These are phyloP conservation scores for Diogma glabrata DNA, from an alignment of 2,888 invertebrate genomes.

Conservation along the genomic window DNA sequence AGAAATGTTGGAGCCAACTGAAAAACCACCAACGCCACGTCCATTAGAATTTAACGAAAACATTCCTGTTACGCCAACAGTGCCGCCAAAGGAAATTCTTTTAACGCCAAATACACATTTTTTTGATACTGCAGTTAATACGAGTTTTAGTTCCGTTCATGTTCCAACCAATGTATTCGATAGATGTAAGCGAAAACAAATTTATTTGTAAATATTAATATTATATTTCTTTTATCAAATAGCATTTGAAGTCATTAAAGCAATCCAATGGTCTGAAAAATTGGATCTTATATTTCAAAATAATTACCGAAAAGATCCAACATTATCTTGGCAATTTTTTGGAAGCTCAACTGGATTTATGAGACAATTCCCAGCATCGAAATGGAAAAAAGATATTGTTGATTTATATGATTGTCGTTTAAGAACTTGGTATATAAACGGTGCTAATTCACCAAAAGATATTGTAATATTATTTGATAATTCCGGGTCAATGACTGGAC, in stretches of 20 bases:
- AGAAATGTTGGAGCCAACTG: conserved; percentile 49
- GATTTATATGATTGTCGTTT: conserved; percentile 94
- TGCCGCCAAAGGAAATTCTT: conserved; percentile 49
- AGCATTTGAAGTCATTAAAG: conserved; percentile 78
- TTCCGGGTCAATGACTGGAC: conserved; percentile 87
- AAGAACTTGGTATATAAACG: conserved; percentile 94
- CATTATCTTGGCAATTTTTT: conserved; percentile 95
- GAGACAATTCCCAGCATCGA: conserved; percentile 87
- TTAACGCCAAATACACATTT: conserved; percentile 62
- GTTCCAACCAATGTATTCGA: conserved; percentile 94
- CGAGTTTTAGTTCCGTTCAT: conserved; percentile 77
- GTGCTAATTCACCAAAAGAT: conserved; percentile 96
- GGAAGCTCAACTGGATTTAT: conserved; percentile 96
- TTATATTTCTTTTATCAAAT: conserved; percentile 15
- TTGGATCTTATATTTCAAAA: conserved; percentile 79
- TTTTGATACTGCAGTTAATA: conserved; percentile 64
- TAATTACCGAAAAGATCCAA: conserved; percentile 76
- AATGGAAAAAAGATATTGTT: conserved; percentile 67
- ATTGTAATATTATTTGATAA: conserved; percentile 73
- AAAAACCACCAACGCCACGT: conserved; percentile 40
- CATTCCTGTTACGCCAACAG: conserved; percentile 42
- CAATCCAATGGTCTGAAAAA: conserved; percentile 91
- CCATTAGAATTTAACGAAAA: conserved; percentile 42
- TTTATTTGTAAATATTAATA: background rate
- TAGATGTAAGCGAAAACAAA: conserved; percentile 47